Conservation (phyloP, 2,113 vertebrate species). For the Macrotus californicus region DNA sequence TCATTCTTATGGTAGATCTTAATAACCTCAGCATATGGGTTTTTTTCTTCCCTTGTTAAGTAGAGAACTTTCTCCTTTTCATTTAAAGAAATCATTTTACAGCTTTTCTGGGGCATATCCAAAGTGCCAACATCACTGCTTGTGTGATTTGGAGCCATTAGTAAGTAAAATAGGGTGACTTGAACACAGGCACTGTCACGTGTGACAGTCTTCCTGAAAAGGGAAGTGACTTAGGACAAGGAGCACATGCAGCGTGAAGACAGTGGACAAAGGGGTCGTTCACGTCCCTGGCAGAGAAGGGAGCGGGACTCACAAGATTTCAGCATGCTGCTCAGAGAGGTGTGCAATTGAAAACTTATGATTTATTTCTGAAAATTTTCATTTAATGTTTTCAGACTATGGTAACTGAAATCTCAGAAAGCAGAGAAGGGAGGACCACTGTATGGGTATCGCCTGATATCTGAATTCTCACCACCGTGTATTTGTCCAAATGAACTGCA, state of each 20-base stretch:
- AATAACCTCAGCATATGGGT: neutral
- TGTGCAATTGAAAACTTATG: neutral
- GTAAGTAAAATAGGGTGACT: neutral
- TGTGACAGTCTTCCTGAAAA: neutral
- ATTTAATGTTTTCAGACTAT: neutral
- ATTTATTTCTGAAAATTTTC: neutral
- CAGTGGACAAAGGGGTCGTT: neutral
- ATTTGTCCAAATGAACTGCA: neutral
- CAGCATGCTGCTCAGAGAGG: neutral
- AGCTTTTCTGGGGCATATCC: neutral
- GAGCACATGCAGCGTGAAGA: neutral
- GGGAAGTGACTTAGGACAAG: neutral
- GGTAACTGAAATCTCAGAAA: neutral
- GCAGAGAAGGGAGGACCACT: neutral
- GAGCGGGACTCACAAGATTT: neutral
- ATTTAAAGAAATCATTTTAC: neutral
- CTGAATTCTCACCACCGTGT: neutral
- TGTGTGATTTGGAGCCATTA: neutral
- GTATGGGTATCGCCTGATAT: neutral
- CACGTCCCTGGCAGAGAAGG: neutral
- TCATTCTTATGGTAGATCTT: neutral
- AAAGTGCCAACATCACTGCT: neutral
- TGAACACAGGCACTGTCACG: neutral
- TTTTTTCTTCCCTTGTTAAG: neutral
- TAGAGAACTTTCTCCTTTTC: neutral